A percentile compares a stretch with the other conserved stretches of the same genome.
These are phyloP conservation scores for Toxonevra muliebris DNA, from an alignment of 2,888 invertebrate species.

Conservation along the genomic window DNA sequence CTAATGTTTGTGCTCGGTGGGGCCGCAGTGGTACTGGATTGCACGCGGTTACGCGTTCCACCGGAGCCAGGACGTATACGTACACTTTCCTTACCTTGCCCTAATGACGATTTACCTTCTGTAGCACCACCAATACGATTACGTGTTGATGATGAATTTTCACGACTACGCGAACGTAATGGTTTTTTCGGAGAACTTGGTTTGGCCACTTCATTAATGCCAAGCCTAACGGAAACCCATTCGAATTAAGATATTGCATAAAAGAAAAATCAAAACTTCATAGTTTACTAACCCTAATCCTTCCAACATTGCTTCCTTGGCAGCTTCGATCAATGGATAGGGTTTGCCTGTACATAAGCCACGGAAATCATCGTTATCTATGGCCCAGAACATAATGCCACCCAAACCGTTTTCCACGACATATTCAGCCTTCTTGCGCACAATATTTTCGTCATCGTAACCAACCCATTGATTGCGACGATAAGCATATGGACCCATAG, in stretches of 20 bases:
- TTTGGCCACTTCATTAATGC: slow-evolving; percentile 61
- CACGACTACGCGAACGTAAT: slow-evolving; percentile 55
- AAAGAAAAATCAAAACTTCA: not conserved
- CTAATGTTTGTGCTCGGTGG: slow-evolving; percentile 60
- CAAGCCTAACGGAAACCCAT: slow-evolving; percentile 45
- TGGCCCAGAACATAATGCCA: slow-evolving; percentile 74
- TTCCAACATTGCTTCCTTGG: slow-evolving; percentile 80
- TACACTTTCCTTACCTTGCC: slow-evolving; percentile 42
- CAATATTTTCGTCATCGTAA: slow-evolving; percentile 87
- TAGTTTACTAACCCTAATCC: slow-evolving; percentile 70
- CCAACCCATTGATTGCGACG: slow-evolving; percentile 93
- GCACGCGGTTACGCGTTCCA: slow-evolving; percentile 37
- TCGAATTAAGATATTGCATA: not conserved
- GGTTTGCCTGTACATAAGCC: slow-evolving; percentile 87
- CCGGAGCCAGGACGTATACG: slow-evolving; percentile 33
- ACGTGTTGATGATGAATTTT: slow-evolving; percentile 47
- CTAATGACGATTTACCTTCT: slow-evolving; percentile 44
- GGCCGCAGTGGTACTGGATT: slow-evolving; percentile 46
- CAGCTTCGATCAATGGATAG: slow-evolving; percentile 91
- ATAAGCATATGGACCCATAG: slow-evolving; percentile 91
- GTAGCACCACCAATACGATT: slow-evolving; percentile 49
- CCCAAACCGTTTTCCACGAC: slow-evolving; percentile 86
- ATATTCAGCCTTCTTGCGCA: slow-evolving; percentile 83
- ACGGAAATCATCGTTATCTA: slow-evolving; percentile 94
- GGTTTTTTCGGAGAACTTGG: slow-evolving; percentile 56